A percentile compares a stretch with the other conserved stretches of the same genome.
Conservation (phyloP, 2,113 vertebrate genomes). For the Macroglossus sobrinus region DNA sequence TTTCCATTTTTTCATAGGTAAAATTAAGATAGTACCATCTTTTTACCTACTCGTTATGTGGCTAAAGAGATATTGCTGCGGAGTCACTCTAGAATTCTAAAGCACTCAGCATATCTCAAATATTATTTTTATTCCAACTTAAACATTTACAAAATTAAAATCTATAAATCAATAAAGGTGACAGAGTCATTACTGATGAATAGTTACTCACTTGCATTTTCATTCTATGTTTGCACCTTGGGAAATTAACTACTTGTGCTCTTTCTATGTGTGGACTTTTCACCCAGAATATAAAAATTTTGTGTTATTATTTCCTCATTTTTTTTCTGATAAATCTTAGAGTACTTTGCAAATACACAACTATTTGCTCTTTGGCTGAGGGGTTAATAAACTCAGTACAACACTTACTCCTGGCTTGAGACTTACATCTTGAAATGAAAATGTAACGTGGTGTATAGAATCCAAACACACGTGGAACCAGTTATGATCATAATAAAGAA, state of each 20-base stretch:
- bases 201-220: neutral
- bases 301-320: neutral
- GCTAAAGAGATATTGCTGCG: neutral
- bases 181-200: neutral
- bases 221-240: neutral
- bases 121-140: neutral
- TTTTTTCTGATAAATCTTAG: neutral
- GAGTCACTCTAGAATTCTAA: neutral
- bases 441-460: neutral
- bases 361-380: neutral
- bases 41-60: neutral
- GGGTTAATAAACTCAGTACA: neutral
- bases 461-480: neutral
- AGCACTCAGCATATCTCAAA: neutral
- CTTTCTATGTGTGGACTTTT: neutral
- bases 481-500: neutral
- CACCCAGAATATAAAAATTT: neutral
- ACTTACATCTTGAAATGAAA: neutral
- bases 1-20: slow-evolving; percentile 3
- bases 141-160: neutral
- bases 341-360: neutral
- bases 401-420: neutral
- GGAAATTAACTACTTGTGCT: neutral
- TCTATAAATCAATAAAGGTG: neutral
- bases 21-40: neutral